These are phyloP conservation scores for Phocides pigmalion DNA, from an alignment of 1,140 invertebrate genomes.

Conservation along the genomic window DNA sequence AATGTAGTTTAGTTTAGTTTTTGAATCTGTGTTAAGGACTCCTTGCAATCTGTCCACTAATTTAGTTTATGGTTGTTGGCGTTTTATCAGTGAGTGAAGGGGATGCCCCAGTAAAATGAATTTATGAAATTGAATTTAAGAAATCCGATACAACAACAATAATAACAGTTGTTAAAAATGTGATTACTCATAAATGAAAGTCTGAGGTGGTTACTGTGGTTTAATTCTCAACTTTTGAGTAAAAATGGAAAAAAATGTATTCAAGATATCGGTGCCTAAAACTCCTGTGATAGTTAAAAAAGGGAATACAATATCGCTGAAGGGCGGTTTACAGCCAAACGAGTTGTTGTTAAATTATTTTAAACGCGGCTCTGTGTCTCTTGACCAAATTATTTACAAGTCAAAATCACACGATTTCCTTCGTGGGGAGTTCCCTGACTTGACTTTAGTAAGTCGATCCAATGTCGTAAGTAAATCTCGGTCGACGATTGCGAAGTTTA, in stretches of 20 bases:
- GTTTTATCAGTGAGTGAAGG: background rate
- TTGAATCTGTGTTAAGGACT: background rate
- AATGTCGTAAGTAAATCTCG: constrained; percentile 47
- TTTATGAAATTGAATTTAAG: background rate
- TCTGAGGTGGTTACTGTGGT: background rate
- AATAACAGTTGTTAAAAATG: background rate
- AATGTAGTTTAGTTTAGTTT: too few species aligned
- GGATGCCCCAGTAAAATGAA: constrained; percentile 27
- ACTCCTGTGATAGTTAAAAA: constrained; percentile 44
- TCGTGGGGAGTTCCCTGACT: constrained; percentile 51
- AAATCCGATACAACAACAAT: background rate
- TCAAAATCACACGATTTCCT: constrained; percentile 52
- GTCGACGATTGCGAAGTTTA: constrained; percentile 51
- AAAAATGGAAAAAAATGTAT: constrained; percentile 1
- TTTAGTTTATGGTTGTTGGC: background rate
- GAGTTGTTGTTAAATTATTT: constrained; percentile 32
- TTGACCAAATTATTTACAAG: constrained; percentile 62
- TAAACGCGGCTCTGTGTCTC: constrained; percentile 19
- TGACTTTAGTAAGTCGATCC: constrained; percentile 48
- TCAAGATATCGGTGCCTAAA: constrained; percentile 22
- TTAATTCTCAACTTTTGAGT: background rate
- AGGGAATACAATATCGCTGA: constrained; percentile 29
- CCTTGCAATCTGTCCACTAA: background rate
- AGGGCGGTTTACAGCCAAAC: constrained; percentile 6
- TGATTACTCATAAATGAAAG: background rate